phyloP scores from a whole-genome alignment of 92 coral and sea anemone genomes.

The Isaurus tuberculatus region DNA sequence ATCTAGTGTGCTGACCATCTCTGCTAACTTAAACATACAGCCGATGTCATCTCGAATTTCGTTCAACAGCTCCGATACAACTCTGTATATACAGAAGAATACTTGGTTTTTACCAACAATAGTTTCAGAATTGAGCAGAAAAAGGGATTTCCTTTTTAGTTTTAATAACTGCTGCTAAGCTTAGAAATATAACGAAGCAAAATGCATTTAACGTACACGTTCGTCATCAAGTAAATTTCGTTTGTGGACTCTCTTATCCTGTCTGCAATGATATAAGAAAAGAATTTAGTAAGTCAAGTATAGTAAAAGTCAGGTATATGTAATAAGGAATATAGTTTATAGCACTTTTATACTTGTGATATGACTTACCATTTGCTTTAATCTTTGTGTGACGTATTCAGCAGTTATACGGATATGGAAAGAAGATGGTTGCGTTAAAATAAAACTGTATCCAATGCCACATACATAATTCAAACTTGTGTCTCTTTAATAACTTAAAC shows the following conservation, averaged over 20 bases:
- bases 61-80: constrained; percentile 89
- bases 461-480: too few relatives aligned
- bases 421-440: constrained; percentile 12
- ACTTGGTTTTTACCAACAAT: neutral
- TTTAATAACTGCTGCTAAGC: too few relatives aligned
- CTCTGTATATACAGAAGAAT: constrained; percentile 53
- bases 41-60: constrained; percentile 95
- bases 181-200: too few relatives aligned
- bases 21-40: constrained; percentile 92
- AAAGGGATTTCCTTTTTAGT: neutral
- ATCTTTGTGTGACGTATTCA: constrained; percentile 54
- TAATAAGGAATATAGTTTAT: neutral
- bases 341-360: neutral
- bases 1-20: constrained; percentile 92
- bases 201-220: constrained; percentile 75
- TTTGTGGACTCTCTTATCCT: constrained; percentile 93
- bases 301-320: neutral
- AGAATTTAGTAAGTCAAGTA: neutral
- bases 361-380: constrained; percentile 72
- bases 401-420: neutral
- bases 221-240: constrained; percentile 97
- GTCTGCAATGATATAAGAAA: constrained; percentile 55
- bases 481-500: neutral
- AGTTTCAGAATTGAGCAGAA: neutral
- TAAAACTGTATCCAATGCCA: neutral